Evolutionary conservation across 2,113 vertebrate species (phyloP).

Genomic region (Geococcyx californianus): DNA sequence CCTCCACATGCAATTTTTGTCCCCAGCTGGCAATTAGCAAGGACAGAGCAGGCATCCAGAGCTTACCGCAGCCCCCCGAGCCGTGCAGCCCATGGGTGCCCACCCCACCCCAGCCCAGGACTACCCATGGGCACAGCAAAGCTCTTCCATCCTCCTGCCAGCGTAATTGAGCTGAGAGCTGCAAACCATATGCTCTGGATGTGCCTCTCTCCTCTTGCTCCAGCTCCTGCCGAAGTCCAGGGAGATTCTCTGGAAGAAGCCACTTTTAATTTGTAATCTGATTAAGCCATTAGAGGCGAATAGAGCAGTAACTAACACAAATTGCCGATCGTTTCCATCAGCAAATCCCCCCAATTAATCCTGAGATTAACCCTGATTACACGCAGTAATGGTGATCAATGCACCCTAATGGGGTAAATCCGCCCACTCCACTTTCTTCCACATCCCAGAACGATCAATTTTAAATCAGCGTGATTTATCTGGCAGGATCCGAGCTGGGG

Average conservation of each 20-base stretch:
- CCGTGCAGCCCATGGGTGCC: background rate
- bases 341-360: conserved; percentile 75
- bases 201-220: background rate
- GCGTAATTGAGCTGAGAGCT: background rate
- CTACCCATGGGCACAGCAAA: accelerated
- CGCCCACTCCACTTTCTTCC: conserved; percentile 57
- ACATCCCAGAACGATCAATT: conserved; percentile 59
- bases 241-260: conserved; percentile 58
- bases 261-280: conserved; percentile 73
- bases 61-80: background rate
- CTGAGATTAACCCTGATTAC: conserved; percentile 74
- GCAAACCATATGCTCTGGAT: background rate
- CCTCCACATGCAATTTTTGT: accelerated
- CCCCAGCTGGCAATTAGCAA: background rate
- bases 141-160: background rate
- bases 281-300: conserved; percentile 70
- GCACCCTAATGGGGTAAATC: conserved; percentile 68
- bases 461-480: conserved; percentile 35
- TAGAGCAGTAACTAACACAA: conserved; percentile 70
- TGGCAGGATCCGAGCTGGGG: background rate
- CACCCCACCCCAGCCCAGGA: background rate
- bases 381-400: conserved; percentile 67
- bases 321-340: conserved; percentile 62
- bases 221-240: background rate
- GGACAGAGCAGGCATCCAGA: accelerated